These are phyloP conservation scores for Albula glossodonta DNA, from an alignment of 2,113 vertebrate genomes.

Conservation along the genomic window DNA sequence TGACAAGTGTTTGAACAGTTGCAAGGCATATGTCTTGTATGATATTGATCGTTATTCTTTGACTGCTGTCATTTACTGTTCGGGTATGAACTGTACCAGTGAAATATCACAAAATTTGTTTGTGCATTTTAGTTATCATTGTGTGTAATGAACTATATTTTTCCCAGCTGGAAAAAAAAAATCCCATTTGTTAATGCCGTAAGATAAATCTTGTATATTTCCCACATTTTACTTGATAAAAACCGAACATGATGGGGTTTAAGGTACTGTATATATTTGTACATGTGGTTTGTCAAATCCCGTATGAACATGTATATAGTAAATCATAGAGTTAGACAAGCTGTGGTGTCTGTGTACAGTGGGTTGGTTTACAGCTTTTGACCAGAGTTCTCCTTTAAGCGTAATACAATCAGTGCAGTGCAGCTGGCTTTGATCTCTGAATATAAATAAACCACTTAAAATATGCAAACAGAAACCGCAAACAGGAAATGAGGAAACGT, in stretches of 20 bases:
- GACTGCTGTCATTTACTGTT: no score
- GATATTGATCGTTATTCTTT: no score
- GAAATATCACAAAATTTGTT: no score
- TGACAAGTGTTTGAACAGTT: no score
- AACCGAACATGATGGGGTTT: neutral
- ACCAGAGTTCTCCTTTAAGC: conserved; percentile 30
- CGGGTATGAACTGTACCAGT: no score
- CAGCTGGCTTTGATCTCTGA: conserved; percentile 47
- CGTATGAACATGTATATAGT: neutral
- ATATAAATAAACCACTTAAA: conserved; percentile 46
- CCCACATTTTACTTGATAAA: neutral
- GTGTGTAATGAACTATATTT: no score
- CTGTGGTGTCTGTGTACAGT: neutral
- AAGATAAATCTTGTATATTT: neutral
- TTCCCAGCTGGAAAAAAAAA: no score
- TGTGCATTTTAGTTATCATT: no score
- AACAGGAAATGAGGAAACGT: conserved; percentile 53
- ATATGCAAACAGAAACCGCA: conserved; percentile 67
- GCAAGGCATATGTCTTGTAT: no score
- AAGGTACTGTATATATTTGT: neutral
- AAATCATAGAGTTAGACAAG: neutral
- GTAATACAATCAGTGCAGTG: conserved; percentile 38
- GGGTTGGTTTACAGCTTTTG: conserved; percentile 9
- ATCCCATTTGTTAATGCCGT: no score
- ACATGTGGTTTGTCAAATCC: neutral